Evolutionary conservation across 2,797 vertebrate species (phyloP).

Genomic region (Champsocephalus esox): DNA sequence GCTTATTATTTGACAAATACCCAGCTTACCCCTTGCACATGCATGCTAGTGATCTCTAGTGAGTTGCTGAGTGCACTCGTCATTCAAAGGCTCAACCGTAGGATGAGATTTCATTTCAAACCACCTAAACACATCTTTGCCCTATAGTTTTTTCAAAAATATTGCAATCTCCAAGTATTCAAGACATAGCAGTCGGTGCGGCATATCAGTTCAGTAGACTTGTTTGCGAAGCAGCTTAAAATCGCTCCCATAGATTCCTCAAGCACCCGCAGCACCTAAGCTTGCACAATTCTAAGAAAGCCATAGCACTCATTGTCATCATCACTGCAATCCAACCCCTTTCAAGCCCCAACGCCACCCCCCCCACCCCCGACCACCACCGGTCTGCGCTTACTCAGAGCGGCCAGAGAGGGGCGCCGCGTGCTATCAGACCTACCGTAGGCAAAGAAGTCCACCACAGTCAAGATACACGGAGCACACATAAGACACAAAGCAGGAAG

Average conservation of each 20-base stretch:
- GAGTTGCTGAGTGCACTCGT: conserved; percentile 82
- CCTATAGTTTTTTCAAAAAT: conserved; percentile 46
- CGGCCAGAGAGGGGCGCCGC: conserved; percentile 82
- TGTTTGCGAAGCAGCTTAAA: conserved; percentile 80
- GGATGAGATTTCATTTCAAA: conserved; percentile 82
- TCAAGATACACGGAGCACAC: conserved; percentile 87
- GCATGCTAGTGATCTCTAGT: conserved; percentile 87
- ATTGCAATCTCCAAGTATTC: conserved; percentile 71
- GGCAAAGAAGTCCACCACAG: conserved; percentile 84
- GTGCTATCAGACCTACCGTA: conserved; percentile 90
- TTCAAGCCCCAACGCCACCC: conserved; percentile 54
- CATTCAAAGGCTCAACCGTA: conserved; percentile 81
- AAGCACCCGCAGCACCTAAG: conserved; percentile 87
- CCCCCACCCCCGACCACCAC: conserved; percentile 41
- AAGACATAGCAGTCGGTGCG: conserved; percentile 81
- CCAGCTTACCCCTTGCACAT: conserved; percentile 86
- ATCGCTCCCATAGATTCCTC: conserved; percentile 79
- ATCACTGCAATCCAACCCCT: conserved; percentile 79
- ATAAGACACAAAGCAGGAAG: conserved; percentile 83
- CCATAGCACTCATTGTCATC: conserved; percentile 85
- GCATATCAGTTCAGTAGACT: conserved; percentile 83
- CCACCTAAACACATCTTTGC: conserved; percentile 61
- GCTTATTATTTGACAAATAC: conserved; percentile 77
- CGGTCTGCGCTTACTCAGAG: conserved; percentile 84
- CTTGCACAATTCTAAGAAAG: conserved; percentile 85